Conservation (phyloP, 2,113 vertebrate genomes). For the Corythaixoides concolor region DNA sequence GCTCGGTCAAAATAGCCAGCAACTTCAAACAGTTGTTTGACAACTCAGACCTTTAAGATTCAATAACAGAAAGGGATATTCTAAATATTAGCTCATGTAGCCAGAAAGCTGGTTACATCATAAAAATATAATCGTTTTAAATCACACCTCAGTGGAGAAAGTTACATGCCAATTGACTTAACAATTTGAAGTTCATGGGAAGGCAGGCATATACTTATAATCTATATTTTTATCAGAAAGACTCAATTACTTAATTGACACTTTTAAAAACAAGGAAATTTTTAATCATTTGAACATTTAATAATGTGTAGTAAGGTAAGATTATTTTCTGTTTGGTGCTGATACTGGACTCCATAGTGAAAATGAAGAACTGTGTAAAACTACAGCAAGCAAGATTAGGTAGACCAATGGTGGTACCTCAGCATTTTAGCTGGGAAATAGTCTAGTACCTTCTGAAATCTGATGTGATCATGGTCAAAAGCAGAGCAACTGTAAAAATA, state of each 20-base stretch:
- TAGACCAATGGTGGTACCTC: background rate
- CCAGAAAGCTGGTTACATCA: background rate
- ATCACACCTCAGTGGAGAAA: background rate
- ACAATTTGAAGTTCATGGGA: background rate
- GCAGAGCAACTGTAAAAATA: background rate
- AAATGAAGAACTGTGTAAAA: background rate
- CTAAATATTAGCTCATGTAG: background rate
- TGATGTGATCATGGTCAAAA: background rate
- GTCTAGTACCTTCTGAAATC: background rate
- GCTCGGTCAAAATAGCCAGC: background rate
- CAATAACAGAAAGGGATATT: background rate
- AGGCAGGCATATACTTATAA: background rate
- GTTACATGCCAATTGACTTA: background rate
- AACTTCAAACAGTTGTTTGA: background rate
- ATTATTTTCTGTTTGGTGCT: background rate
- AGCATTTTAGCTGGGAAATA: background rate
- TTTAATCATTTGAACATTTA: background rate
- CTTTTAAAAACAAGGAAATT: background rate
- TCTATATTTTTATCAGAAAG: background rate
- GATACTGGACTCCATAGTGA: background rate
- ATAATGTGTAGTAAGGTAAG: background rate
- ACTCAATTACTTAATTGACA: background rate
- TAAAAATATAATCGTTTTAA: slow-evolving; percentile 14
- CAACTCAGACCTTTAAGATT: background rate
- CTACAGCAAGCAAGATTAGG: background rate